Percentiles rank a stretch among this genome's conserved stretches.
phyloP scores from a whole-genome alignment of 2,888 invertebrate genomes.

The Criorhina ranunculi region DNA sequence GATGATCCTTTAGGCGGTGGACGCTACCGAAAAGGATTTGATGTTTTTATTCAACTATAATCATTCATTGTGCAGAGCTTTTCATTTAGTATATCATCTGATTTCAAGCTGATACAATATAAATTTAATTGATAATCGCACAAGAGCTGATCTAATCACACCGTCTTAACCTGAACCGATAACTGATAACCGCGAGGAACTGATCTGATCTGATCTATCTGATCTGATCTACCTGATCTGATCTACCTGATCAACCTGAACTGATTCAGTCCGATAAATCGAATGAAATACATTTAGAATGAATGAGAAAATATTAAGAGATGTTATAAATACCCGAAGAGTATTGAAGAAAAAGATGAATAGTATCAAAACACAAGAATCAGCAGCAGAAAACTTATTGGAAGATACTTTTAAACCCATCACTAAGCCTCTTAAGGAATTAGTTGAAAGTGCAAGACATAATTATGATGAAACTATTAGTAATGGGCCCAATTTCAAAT shows the following conservation, averaged over 20 bases:
- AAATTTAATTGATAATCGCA: background rate
- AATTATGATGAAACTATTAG: background rate
- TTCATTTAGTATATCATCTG: background rate
- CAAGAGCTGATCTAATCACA: too few species aligned
- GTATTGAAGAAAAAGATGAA: background rate
- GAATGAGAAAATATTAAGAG: background rate
- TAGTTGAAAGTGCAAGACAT: conserved; percentile 9
- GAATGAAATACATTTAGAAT: background rate
- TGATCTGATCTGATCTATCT: too few species aligned
- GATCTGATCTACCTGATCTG: too few species aligned
- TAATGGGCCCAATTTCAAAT: too few species aligned
- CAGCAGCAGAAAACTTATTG: background rate
- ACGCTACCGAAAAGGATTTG: too few species aligned
- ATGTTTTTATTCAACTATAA: background rate
- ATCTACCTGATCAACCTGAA: background rate
- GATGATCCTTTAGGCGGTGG: conserved; percentile 53
- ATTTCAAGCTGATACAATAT: conserved; percentile 78
- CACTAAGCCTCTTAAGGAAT: conserved; percentile 17
- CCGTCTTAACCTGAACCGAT: background rate
- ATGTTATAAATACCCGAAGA: background rate
- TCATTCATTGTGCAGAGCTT: background rate
- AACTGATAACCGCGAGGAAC: background rate
- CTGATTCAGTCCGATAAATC: background rate
- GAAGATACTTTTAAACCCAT: too few species aligned
- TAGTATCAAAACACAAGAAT: background rate